phyloP scores from a whole-genome alignment of 2,888 invertebrate genomes.

The Leptopterna dolabrata region DNA sequence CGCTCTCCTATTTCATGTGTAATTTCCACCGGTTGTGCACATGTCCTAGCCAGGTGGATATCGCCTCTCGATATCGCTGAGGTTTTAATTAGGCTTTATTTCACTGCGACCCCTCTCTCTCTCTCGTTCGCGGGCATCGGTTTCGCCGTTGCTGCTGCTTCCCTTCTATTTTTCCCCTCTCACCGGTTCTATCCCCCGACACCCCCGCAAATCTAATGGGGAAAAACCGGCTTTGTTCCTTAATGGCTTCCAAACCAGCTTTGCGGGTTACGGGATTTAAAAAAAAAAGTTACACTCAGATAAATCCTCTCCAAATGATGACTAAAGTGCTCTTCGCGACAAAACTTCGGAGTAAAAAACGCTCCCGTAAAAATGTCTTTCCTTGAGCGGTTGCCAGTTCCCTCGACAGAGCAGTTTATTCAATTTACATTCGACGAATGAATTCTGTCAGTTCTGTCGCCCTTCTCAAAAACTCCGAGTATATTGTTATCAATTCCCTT shows the following conservation, averaged over 20 bases:
- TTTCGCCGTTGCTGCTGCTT: not conserved
- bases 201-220: conserved; percentile 48
- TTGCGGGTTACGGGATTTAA: conserved; percentile 9
- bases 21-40: conserved; percentile 33
- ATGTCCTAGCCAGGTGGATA: conserved; percentile 35
- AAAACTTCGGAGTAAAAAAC: not conserved
- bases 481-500: no score
- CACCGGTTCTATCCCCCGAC: not conserved
- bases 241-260: conserved; percentile 51
- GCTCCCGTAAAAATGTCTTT: not conserved
- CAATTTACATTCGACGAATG: conserved; percentile 7
- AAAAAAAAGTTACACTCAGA: conserved; percentile 40
- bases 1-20: conserved; percentile 22
- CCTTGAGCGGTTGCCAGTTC: not conserved
- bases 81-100: conserved; percentile 52
- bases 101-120: conserved; percentile 14
- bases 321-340: conserved; percentile 32
- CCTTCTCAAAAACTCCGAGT: not conserved
- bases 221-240: conserved; percentile 49
- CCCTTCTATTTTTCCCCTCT: not conserved
- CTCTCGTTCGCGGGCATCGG: not conserved
- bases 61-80: conserved; percentile 36
- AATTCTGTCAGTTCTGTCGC: not conserved
- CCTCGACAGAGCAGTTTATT: not conserved
- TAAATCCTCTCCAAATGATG: conserved; percentile 40